Conservation (phyloP, 30 jellyfish, hydroid and myxozoan genomes). For the Hydractinia echinata region DNA sequence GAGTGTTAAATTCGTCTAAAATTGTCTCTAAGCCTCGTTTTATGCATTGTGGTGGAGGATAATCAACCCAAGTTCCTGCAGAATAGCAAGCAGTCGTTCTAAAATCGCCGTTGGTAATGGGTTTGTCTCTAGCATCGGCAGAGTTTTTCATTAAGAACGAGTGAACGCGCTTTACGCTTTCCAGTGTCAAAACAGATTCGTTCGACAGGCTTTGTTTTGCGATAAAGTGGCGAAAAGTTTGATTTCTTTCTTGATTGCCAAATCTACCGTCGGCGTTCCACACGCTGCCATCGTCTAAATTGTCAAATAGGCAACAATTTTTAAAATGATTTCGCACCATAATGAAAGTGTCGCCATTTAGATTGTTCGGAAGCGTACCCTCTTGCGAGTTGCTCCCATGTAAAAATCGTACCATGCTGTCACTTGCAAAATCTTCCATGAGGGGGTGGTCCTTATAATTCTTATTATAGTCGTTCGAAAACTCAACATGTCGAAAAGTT, state of each 20-base stretch:
- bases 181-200: neutral
- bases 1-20: neutral
- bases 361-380: slow-evolving; percentile 1
- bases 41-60: neutral
- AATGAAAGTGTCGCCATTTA: neutral
- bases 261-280: slow-evolving; percentile 13
- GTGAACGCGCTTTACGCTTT: slow-evolving; percentile 13
- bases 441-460: slow-evolving; percentile 2
- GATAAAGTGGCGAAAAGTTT: neutral
- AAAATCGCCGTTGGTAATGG: neutral
- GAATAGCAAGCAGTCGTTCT: neutral
- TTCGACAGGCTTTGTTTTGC: neutral
- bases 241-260: slow-evolving; percentile 7
- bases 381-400: slow-evolving; percentile 3
- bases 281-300: neutral
- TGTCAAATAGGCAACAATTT: neutral
- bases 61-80: neutral
- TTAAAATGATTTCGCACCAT: neutral
- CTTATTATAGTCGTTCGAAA: neutral
- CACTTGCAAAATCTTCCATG: neutral
- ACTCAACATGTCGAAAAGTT: neutral
- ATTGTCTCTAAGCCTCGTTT: neutral
- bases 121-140: neutral
- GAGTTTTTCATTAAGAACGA: neutral
- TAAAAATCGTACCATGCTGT: neutral